A percentile compares a stretch with the other conserved stretches of the same genome.
Evolutionary conservation across 2,888 invertebrate genomes (phyloP).

Genomic region (Patella pellucida): DNA sequence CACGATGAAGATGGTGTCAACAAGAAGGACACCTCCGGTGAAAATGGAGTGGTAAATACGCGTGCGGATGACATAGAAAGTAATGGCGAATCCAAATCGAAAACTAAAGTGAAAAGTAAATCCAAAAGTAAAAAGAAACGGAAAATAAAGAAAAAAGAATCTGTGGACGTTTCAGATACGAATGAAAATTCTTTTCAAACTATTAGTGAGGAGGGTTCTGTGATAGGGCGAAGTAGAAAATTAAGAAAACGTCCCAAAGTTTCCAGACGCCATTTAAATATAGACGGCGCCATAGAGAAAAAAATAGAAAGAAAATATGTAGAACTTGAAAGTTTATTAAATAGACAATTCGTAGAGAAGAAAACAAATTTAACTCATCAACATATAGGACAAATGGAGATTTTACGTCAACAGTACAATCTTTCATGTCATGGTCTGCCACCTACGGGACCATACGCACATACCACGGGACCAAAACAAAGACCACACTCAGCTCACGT

Average conservation of each 20-base stretch:
- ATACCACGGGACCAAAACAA: background rate
- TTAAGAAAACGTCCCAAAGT: conserved; percentile 27
- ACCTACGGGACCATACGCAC: conserved; percentile 33
- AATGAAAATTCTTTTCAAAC: conserved; percentile 16
- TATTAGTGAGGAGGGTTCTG: conserved; percentile 27
- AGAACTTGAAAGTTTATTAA: conserved; percentile 52
- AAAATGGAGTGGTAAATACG: background rate
- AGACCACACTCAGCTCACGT: background rate
- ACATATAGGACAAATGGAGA: conserved; percentile 52
- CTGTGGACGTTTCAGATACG: background rate
- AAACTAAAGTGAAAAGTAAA: background rate
- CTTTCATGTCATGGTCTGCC: conserved; percentile 46
- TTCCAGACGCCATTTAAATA: conserved; percentile 38
- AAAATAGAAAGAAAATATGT: conserved; percentile 54
- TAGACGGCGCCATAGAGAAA: conserved; percentile 47
- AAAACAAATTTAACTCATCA: conserved; percentile 41
- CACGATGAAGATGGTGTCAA: no score
- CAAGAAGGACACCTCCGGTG: no score
- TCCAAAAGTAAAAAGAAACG: background rate
- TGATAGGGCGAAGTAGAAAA: conserved; percentile 22
- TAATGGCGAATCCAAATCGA: background rate
- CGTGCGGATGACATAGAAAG: background rate
- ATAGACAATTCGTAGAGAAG: conserved; percentile 44
- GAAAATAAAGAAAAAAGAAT: background rate
- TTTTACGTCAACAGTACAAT: conserved; percentile 46